A percentile compares a stretch with the other conserved stretches of the same genome.
Conservation (phyloP, 2,113 vertebrate genomes). For the Hyaena hyaena region DNA sequence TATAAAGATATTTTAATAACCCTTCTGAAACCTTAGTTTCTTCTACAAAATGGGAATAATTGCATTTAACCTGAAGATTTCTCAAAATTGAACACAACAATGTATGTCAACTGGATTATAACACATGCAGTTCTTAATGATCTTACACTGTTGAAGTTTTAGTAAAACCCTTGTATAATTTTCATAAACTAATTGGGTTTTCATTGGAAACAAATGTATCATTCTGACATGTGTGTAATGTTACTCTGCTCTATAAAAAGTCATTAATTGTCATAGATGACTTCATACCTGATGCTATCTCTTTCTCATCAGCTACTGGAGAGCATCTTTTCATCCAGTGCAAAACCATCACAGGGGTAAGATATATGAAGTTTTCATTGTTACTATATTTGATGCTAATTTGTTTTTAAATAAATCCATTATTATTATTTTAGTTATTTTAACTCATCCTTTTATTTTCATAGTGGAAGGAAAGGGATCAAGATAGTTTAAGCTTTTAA, state of each 20-base stretch:
- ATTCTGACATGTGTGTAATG: neutral
- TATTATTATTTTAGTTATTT: neutral
- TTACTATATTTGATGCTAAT: neutral
- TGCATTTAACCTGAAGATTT: neutral
- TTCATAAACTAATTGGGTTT: neutral
- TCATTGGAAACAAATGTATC: neutral
- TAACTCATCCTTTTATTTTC: neutral
- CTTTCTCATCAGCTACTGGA: neutral
- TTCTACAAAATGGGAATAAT: slow-evolving; percentile 11
- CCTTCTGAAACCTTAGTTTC: neutral
- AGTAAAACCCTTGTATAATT: neutral
- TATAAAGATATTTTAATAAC: neutral
- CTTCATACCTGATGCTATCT: neutral
- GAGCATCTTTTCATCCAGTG: neutral
- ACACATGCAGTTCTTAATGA: neutral
- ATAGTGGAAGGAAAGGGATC: neutral
- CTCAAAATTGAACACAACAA: neutral
- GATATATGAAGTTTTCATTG: neutral
- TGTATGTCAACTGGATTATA: neutral
- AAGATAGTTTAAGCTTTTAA: neutral
- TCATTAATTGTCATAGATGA: neutral
- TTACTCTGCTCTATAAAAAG: neutral
- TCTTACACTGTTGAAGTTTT: neutral
- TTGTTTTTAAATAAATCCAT: neutral
- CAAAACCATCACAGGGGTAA: neutral